phyloP scores from a whole-genome alignment of 2,888 invertebrate genomes.

The Drosophila austrosaltans region DNA sequence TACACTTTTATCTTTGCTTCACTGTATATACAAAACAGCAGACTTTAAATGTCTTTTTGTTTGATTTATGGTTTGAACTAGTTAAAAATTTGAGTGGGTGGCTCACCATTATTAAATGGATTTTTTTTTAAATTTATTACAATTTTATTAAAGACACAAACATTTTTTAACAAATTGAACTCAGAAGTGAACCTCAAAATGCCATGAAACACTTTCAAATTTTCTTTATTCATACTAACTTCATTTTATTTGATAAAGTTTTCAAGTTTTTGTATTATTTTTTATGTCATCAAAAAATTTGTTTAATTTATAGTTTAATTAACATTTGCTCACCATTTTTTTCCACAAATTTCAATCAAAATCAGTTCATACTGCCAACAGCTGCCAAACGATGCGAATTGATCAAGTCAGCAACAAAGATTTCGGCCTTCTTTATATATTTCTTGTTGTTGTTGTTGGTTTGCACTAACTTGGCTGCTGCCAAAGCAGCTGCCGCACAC shows the following conservation, averaged over 20 bases:
- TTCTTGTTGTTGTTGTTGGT: constrained; percentile 38
- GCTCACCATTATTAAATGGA: too few relatives aligned
- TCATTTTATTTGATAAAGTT: neutral
- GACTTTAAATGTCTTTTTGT: neutral
- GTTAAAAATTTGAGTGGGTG: neutral
- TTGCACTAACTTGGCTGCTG: constrained; percentile 52
- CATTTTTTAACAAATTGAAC: too few relatives aligned
- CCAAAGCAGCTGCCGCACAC: constrained; percentile 57
- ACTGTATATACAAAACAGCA: neutral
- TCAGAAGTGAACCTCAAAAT: too few relatives aligned
- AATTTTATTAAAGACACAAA: too few relatives aligned
- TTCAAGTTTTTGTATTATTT: constrained; percentile 27
- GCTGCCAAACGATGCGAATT: constrained; percentile 59
- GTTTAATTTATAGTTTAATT: constrained; percentile 28
- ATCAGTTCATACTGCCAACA: constrained; percentile 79
- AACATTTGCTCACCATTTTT: constrained; percentile 71
- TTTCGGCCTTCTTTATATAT: constrained; percentile 3
- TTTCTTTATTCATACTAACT: too few relatives aligned
- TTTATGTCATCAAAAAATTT: constrained; percentile 39
- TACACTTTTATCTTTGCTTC: neutral
- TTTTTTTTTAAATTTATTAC: too few relatives aligned
- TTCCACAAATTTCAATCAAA: constrained; percentile 66
- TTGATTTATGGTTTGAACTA: neutral
- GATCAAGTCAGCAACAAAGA: constrained; percentile 10
- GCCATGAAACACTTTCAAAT: too few relatives aligned